Conservation (phyloP, 2,888 invertebrate genomes). For the Dynastes hyllus region DNA sequence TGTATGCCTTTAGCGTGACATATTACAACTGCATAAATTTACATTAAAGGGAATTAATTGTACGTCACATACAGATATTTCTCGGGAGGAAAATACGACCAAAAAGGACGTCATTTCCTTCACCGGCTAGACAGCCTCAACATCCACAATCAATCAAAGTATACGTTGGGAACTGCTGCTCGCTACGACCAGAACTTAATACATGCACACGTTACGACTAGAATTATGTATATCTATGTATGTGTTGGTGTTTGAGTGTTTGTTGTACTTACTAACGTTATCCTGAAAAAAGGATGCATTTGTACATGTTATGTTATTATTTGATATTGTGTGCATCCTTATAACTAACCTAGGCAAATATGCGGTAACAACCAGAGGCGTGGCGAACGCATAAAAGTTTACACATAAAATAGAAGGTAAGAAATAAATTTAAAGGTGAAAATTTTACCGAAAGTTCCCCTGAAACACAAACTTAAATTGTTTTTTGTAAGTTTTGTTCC, state of each 20-base stretch:
- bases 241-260: neutral
- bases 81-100: conserved; percentile 31
- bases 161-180: conserved; percentile 35
- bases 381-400: too few species aligned
- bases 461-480: too few species aligned
- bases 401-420: too few species aligned
- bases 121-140: conserved; percentile 26
- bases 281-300: too few species aligned
- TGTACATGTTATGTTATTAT: too few species aligned
- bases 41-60: conserved; percentile 52
- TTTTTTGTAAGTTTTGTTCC: too few species aligned
- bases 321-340: too few species aligned
- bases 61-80: conserved; percentile 50
- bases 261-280: neutral
- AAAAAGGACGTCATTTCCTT: conserved; percentile 47
- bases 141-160: conserved; percentile 54
- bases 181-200: neutral
- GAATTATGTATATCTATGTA: neutral
- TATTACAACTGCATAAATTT: conserved; percentile 47
- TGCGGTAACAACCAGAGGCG: too few species aligned
- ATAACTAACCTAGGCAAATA: too few species aligned
- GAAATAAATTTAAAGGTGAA: too few species aligned
- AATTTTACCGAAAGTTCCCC: too few species aligned
- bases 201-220: neutral
- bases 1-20: conserved; percentile 43